Percentiles rank a stretch among this genome's conserved stretches.
Conservation (phyloP, 2,113 vertebrate genomes). For the Daboia siamensis region DNA sequence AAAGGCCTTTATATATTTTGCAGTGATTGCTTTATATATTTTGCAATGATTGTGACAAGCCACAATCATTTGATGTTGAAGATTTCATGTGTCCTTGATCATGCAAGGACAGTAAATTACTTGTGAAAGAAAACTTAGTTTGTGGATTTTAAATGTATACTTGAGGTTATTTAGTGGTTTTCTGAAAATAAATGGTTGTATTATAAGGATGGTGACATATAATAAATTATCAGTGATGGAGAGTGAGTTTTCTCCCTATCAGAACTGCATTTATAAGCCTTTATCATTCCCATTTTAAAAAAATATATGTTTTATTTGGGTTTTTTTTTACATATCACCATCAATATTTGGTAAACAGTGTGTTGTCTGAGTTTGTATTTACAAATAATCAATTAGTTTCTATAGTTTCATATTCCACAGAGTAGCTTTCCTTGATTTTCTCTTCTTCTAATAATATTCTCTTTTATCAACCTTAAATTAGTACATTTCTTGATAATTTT, state of each 20-base stretch:
- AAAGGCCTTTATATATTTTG: background rate
- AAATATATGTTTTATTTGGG: no score
- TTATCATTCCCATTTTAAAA: background rate
- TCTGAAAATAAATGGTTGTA: background rate
- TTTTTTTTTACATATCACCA: no score
- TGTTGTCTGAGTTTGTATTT: no score
- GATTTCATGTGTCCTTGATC: background rate
- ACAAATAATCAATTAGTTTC: no score
- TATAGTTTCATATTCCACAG: no score
- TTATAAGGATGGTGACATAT: background rate
- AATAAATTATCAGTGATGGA: background rate
- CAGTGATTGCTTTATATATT: background rate
- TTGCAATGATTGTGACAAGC: background rate
- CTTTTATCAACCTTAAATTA: no score
- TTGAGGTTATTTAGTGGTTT: background rate
- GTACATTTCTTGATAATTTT: no score
- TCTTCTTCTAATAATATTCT: no score
- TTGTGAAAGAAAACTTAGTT: background rate
- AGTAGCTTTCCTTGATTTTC: no score
- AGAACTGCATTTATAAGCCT: background rate
- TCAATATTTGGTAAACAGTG: no score
- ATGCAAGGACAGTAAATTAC: background rate
- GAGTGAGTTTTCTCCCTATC: background rate
- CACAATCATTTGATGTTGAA: background rate
- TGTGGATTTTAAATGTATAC: background rate